These are phyloP conservation scores for Barnardius zonarius DNA, from an alignment of 2,113 vertebrate species.

Conservation along the genomic window DNA sequence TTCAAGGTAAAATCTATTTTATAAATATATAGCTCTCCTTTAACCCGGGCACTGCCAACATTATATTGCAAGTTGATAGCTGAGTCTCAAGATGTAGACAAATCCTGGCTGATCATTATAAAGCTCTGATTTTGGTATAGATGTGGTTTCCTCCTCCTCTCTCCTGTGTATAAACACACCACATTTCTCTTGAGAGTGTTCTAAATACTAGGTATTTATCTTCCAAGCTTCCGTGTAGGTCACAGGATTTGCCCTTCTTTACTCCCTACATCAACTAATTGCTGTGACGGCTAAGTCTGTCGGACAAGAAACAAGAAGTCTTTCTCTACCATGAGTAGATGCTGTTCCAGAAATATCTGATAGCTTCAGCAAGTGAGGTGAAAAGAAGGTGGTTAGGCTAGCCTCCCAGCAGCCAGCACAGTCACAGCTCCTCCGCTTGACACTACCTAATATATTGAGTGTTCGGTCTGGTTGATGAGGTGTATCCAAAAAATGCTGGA, in stretches of 20 bases:
- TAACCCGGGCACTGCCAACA: background rate
- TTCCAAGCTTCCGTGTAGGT: background rate
- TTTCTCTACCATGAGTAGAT: background rate
- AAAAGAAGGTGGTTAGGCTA: background rate
- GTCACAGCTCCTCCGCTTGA: background rate
- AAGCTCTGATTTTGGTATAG: background rate
- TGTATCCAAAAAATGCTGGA: background rate
- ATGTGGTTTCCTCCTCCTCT: background rate
- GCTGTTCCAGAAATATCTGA: background rate
- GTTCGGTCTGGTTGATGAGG: background rate
- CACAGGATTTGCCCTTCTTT: background rate
- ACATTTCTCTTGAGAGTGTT: background rate
- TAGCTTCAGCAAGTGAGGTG: background rate
- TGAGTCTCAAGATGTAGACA: background rate
- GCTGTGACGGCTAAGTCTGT: background rate
- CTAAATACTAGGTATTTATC: background rate
- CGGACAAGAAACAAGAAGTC: background rate
- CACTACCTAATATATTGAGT: background rate
- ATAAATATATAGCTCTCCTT: background rate
- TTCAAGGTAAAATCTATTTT: background rate
- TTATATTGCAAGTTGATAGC: background rate
- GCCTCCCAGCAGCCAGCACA: background rate
- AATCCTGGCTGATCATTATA: background rate
- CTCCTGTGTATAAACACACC: background rate
- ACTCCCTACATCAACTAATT: background rate